A percentile compares a stretch with the other conserved stretches of the same genome.
These are phyloP conservation scores for Agrotis ipsilon DNA, from an alignment of 2,888 invertebrate genomes.

Conservation along the genomic window DNA sequence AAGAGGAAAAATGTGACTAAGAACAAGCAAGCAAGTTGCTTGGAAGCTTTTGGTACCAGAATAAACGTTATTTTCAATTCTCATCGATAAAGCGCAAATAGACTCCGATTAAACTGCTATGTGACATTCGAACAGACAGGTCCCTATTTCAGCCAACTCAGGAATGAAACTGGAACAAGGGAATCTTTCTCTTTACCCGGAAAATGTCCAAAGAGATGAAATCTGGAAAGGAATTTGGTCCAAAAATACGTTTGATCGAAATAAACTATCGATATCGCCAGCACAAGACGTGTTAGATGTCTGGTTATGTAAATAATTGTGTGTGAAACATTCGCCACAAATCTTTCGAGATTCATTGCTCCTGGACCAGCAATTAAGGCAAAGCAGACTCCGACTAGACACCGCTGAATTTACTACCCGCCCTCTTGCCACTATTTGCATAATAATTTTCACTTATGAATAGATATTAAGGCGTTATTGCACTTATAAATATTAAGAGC, in stretches of 20 bases:
- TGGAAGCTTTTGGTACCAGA: too few relatives aligned
- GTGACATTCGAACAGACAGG: neutral
- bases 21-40: too few relatives aligned
- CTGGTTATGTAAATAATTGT: conserved; percentile 54
- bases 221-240: neutral
- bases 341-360: conserved; percentile 65
- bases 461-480: conserved; percentile 89
- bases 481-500: conserved; percentile 89
- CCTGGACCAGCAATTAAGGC: conserved; percentile 80
- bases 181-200: neutral
- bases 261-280: conserved; percentile 17
- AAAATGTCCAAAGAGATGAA: neutral
- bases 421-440: conserved; percentile 88
- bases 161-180: neutral
- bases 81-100: neutral
- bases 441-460: conserved; percentile 91
- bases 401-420: conserved; percentile 81
- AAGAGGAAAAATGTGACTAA: too few relatives aligned
- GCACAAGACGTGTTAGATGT: conserved; percentile 6
- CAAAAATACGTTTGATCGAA: neutral
- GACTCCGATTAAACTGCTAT: neutral
- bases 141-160: neutral
- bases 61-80: neutral
- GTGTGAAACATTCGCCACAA: conserved; percentile 53
- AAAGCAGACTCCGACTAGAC: conserved; percentile 69